Evolutionary conservation across 2,888 invertebrate species (phyloP).

Genomic region (Pyrocoelia pectoralis): DNA sequence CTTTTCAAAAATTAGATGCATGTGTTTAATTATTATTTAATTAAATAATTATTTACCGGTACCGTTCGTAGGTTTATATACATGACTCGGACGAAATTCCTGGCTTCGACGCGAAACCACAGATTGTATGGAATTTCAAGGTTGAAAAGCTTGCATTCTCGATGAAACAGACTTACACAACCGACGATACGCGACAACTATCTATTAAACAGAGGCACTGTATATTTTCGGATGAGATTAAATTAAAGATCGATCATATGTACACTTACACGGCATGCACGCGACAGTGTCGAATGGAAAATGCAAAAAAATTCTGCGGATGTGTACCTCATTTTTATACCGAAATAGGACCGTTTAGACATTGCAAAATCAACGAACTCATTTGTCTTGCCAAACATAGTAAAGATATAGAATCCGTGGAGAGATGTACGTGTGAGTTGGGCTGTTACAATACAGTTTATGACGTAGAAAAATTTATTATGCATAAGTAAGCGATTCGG

Average conservation of each 20-base stretch:
- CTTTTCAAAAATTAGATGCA: constrained; percentile 18
- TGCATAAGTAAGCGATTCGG: constrained; percentile 62
- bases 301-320: constrained; percentile 68
- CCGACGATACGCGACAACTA: constrained; percentile 75
- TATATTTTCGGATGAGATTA: constrained; percentile 73
- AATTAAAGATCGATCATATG: constrained; percentile 63
- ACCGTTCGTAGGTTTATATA: constrained; percentile 66
- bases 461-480: constrained; percentile 75
- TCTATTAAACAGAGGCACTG: constrained; percentile 74
- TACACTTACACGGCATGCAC: constrained; percentile 80
- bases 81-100: constrained; percentile 76
- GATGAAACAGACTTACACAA: constrained; percentile 80
- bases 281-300: constrained; percentile 76
- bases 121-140: constrained; percentile 72
- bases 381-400: constrained; percentile 66
- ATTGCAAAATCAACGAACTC: constrained; percentile 68
- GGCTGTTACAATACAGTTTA: constrained; percentile 80
- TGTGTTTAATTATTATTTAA: background rate
- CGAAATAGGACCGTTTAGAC: constrained; percentile 63
- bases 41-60: background rate
- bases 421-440: constrained; percentile 73
- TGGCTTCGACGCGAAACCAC: constrained; percentile 72
- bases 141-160: constrained; percentile 71
- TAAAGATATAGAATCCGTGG: constrained; percentile 65
- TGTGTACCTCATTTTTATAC: constrained; percentile 80